Conservation (phyloP, 2,113 vertebrate genomes). For the Poeciliopsis turrubarensis region DNA sequence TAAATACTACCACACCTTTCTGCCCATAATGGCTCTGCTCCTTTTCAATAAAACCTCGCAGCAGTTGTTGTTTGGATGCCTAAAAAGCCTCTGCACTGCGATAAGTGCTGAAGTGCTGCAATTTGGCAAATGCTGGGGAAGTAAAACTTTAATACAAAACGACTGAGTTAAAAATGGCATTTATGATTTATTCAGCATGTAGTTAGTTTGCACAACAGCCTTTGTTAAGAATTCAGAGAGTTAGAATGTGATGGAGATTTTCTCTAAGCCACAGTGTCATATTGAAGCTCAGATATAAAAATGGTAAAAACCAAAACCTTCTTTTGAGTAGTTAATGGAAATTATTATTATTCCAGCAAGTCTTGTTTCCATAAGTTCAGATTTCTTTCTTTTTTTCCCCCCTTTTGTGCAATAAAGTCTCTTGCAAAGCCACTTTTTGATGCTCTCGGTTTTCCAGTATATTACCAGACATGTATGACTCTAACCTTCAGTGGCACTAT, state of each 20-base stretch:
- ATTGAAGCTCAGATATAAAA: neutral
- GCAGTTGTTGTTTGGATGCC: neutral
- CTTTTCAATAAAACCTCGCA: neutral
- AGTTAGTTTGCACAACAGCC: conserved; percentile 5
- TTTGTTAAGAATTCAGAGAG: neutral
- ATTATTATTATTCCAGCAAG: neutral
- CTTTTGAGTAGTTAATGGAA: neutral
- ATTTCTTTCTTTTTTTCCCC: neutral
- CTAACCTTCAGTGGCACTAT: conserved; percentile 10
- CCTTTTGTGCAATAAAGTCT: neutral
- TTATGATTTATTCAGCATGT: conserved; percentile 1
- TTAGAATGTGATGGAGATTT: neutral
- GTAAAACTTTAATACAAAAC: neutral
- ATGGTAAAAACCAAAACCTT: neutral
- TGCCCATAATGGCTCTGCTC: neutral
- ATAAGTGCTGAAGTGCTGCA: neutral
- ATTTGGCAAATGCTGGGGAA: neutral
- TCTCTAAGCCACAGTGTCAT: neutral
- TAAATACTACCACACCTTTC: neutral
- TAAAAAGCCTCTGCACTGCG: neutral
- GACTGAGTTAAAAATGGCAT: neutral
- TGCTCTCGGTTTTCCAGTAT: conserved; percentile 5
- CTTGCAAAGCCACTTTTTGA: neutral
- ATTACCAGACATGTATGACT: conserved; percentile 17
- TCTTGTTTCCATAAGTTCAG: neutral